A percentile compares a stretch with the other conserved stretches of the same genome.
phyloP scores from a whole-genome alignment of 2,797 vertebrate genomes.

The Nothura maculosa region DNA sequence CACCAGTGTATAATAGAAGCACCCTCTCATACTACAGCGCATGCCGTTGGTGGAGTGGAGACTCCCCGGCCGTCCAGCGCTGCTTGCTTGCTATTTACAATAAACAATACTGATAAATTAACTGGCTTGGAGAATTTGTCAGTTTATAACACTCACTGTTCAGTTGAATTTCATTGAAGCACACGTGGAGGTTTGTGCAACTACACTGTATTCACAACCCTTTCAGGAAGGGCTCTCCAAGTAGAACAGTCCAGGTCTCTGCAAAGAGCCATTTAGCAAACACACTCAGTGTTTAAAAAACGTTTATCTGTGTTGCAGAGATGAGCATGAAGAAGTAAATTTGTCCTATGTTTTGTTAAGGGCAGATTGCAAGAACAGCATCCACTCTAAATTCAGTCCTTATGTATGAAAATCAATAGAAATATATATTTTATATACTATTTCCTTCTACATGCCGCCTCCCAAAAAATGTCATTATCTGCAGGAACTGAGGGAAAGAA shows the following conservation, averaged over 20 bases:
- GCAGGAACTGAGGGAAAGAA: neutral
- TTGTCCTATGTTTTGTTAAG: neutral
- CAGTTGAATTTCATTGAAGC: neutral
- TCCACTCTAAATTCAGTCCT: neutral
- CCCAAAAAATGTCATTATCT: neutral
- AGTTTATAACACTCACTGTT: no score
- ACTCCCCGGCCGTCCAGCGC: no score
- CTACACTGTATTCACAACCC: neutral
- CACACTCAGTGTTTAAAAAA: neutral
- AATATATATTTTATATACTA: neutral
- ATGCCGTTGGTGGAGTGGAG: no score
- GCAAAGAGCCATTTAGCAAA: neutral
- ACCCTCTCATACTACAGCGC: no score
- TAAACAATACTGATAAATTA: no score
- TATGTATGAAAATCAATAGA: neutral
- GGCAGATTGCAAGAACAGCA: neutral
- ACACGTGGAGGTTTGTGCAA: fast-evolving
- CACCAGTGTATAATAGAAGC: no score
- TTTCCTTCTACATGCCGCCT: neutral
- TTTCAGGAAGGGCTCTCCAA: neutral
- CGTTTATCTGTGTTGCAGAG: neutral
- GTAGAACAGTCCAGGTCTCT: neutral
- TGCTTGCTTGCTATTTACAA: no score
- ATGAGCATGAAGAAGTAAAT: constrained; percentile 7
- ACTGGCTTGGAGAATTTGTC: no score